Evolutionary conservation across 2,797 vertebrate genomes (phyloP), one percentile per base, ranked within the genome.

Genomic region (Siniperca scherzeri): DNA sequence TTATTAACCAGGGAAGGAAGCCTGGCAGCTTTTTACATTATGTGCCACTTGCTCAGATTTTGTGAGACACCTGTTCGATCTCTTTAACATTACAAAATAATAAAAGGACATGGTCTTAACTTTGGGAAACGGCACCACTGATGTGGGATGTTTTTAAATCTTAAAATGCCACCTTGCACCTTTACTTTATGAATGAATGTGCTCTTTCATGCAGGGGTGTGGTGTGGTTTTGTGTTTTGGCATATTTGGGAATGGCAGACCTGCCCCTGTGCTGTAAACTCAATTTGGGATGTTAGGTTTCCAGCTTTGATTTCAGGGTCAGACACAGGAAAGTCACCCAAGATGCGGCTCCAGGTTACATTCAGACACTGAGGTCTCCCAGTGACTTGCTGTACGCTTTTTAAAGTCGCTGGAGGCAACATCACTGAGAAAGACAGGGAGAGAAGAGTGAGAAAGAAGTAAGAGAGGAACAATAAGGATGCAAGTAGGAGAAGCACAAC

Each of bases 231-330:
- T 61, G 48, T 74, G 68, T 77, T 78, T 46, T 0, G 13, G 11
- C 1, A 2, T 48, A 25, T 74, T 17, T 11, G 8, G 10, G 36
- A 69, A 21, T 33, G 10, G 30, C 84, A 59, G 25, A 93, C 94
- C 92, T 93, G 75, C 7, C 60, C 79, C 25, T 85, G 70, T 25
- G 77, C 70, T 2, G 40, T 70, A 53, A 91, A 86, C 75, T 92
- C 62, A 7, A 95, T 87, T 77, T 95, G 92, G 14, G 94, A 89
- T 42, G 53, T 52, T 53, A 95, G 79, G 0, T 56, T 0, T 61
- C 91, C 91, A 0, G 0, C 4, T 42, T 10, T 3, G 30, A 94
- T 81, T 50, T 89, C 88, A 22, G 3, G 0, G 0, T 3, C 0
- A 3, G 86, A n/a, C 48, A 93, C 67, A 10, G 79, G 74, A 30